These are phyloP conservation scores for Metridium senile DNA, from an alignment of 92 coral and sea anemone species.

Conservation along the genomic window DNA sequence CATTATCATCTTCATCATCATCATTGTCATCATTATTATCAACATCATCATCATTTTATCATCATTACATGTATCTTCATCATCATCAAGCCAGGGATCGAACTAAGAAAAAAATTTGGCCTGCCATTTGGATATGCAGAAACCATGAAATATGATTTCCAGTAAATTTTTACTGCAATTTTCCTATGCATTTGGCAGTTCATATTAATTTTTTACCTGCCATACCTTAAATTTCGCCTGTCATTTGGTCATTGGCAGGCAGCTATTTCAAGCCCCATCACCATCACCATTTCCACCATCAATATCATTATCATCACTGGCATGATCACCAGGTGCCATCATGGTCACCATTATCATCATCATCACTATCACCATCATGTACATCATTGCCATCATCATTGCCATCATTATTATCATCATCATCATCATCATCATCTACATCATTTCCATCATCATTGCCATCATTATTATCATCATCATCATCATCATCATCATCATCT, in stretches of 20 bases:
- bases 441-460: neutral
- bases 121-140: no score
- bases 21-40: neutral
- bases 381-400: neutral
- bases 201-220: no score
- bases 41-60: neutral
- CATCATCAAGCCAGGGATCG: no score
- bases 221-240: no score
- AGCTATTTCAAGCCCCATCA: no score
- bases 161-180: no score
- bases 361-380: neutral
- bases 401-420: neutral
- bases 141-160: no score
- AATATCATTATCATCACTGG: neutral
- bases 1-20: neutral
- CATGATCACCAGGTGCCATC: slow-evolving; percentile 1
- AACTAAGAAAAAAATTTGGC: no score
- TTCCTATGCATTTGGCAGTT: no score
- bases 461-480: neutral
- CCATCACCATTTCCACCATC: neutral
- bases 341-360: neutral
- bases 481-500: neutral
- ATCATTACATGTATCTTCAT: no score
- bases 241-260: no score
- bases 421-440: neutral